Conservation (phyloP, 2,888 invertebrate genomes). For the Pyrrhia umbra region DNA sequence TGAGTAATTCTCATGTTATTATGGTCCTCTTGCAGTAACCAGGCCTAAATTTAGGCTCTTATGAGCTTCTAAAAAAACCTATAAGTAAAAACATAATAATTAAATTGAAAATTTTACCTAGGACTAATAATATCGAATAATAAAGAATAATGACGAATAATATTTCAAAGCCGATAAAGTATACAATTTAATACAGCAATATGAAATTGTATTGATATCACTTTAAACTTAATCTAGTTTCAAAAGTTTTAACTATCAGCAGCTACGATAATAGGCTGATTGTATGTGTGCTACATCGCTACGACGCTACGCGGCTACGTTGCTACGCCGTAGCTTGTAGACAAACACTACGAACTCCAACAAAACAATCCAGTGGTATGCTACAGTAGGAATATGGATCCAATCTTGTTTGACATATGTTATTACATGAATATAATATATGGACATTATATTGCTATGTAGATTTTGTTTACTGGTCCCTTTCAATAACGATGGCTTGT, state of each 20-base stretch:
- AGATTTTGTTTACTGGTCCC: constrained; percentile 1
- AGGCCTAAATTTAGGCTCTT: too few relatives aligned
- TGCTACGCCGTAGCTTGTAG: constrained; percentile 47
- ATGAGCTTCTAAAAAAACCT: too few relatives aligned
- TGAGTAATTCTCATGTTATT: too few relatives aligned
- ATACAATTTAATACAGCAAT: too few relatives aligned
- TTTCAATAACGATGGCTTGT: not conserved
- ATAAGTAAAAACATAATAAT: too few relatives aligned
- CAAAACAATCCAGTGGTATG: constrained; percentile 30
- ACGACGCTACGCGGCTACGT: constrained; percentile 10
- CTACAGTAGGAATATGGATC: constrained; percentile 5
- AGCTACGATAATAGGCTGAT: constrained; percentile 23
- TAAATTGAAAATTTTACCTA: too few relatives aligned
- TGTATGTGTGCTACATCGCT: constrained; percentile 12
- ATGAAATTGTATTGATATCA: constrained; percentile 12
- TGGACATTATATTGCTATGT: not conserved
- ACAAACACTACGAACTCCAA: constrained; percentile 28
- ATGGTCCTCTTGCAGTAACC: too few relatives aligned
- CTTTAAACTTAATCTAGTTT: constrained; percentile 19
- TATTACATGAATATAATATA: not conserved
- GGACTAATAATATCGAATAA: too few relatives aligned
- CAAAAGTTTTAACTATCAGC: constrained; percentile 16
- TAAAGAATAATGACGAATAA: too few relatives aligned
- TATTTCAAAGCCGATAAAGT: too few relatives aligned
- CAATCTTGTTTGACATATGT: constrained; percentile 12